Evolutionary conservation across 2,797 vertebrate species (phyloP).

Genomic region (Amazonetta brasiliensis): DNA sequence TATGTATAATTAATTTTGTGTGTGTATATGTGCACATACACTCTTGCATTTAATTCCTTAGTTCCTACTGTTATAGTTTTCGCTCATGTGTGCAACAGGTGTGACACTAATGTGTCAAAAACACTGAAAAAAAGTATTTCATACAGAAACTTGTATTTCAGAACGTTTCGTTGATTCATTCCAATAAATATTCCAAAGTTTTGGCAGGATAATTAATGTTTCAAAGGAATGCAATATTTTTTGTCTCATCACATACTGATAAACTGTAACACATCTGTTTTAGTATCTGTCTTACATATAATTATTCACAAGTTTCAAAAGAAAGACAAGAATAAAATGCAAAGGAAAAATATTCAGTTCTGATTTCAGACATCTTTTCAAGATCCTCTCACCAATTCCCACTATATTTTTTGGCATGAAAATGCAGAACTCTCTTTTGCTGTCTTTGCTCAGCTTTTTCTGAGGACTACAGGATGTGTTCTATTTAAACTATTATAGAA

Average conservation of each 20-base stretch:
- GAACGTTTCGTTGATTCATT: neutral
- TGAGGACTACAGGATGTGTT: neutral
- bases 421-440: neutral
- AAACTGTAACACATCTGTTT: neutral
- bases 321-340: neutral
- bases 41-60: neutral
- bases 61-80: neutral
- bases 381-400: neutral
- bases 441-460: neutral
- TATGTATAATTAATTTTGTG: neutral
- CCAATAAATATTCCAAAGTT: neutral
- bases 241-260: neutral
- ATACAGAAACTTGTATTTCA: neutral
- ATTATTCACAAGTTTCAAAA: neutral
- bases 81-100: neutral
- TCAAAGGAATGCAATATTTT: neutral
- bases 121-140: neutral
- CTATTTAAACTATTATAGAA: neutral
- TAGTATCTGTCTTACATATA: neutral
- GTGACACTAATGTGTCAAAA: neutral
- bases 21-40: rapidly evolving
- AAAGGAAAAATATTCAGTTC: neutral
- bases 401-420: neutral
- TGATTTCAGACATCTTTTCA: neutral
- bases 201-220: neutral